These are phyloP conservation scores for Nannoperca australis DNA, from an alignment of 2,797 vertebrate genomes.

Conservation along the genomic window DNA sequence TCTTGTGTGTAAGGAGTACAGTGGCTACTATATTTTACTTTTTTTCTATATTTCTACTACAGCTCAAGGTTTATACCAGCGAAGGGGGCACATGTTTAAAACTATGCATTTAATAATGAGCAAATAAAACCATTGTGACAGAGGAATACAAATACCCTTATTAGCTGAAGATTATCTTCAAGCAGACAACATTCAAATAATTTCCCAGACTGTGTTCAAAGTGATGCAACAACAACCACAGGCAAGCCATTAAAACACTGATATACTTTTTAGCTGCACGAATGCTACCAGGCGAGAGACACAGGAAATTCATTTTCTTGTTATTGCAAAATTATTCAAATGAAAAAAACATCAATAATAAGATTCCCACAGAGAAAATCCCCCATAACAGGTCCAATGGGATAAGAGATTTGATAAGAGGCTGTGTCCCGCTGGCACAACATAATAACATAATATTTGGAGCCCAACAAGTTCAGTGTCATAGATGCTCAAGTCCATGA, in stretches of 20 bases:
- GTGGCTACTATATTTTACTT: background rate
- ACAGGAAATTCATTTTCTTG: conserved; percentile 76
- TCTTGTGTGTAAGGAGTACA: conserved; percentile 1
- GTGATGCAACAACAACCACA: conserved; percentile 74
- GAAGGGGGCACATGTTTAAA: conserved; percentile 41
- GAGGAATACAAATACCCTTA: conserved; percentile 69
- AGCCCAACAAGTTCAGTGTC: conserved; percentile 50
- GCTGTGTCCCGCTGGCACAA: conserved; percentile 48
- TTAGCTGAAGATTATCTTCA: conserved; percentile 74
- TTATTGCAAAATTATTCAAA: conserved; percentile 84
- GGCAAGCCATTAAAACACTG: conserved; percentile 74
- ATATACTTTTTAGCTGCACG: conserved; percentile 61
- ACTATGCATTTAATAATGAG: conserved; percentile 62
- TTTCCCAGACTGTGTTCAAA: conserved; percentile 62
- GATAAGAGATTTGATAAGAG: conserved; percentile 71
- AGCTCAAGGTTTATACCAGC: conserved; percentile 14
- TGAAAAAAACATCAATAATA: conserved; percentile 81
- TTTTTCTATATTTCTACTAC: too few species aligned
- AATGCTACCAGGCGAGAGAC: conserved; percentile 63
- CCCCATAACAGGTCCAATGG: conserved; percentile 68
- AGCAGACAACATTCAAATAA: conserved; percentile 64
- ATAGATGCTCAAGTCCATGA: conserved; percentile 52
- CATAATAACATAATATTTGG: conserved; percentile 68
- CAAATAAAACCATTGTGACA: conserved; percentile 63
- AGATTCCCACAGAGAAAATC: conserved; percentile 76